Evolutionary conservation across 2,113 vertebrate genomes (phyloP).

Genomic region (Lamprotornis superbus): DNA sequence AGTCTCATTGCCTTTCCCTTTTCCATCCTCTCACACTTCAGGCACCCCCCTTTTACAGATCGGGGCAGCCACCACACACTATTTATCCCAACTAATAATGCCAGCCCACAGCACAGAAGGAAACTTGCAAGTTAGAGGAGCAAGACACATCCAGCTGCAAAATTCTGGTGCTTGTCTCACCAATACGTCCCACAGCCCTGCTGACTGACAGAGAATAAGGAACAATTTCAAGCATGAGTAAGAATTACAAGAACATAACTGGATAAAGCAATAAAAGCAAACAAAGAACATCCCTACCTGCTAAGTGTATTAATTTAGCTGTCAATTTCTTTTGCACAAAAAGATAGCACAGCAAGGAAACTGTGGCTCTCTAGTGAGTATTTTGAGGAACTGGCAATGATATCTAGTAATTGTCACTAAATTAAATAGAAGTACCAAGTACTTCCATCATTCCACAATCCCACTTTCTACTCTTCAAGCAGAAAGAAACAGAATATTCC

Average conservation of each 20-base stretch:
- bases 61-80: background rate
- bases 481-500: background rate
- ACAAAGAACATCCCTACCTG: background rate
- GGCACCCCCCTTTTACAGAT: background rate
- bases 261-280: background rate
- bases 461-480: background rate
- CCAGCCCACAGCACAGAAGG: background rate
- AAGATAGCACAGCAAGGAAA: background rate
- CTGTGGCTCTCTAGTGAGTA: background rate
- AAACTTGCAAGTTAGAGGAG: background rate
- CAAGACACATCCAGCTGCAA: background rate
- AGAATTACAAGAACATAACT: background rate
- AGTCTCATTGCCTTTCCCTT: background rate
- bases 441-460: background rate
- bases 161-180: background rate
- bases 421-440: background rate
- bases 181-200: background rate
- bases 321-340: background rate
- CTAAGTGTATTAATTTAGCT: background rate
- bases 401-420: background rate
- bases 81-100: background rate
- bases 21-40: background rate
- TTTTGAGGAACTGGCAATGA: background rate
- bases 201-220: background rate
- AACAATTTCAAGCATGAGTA: background rate